These are phyloP conservation scores for Cottus gobio DNA, from an alignment of 2,113 vertebrate species.

Conservation along the genomic window DNA sequence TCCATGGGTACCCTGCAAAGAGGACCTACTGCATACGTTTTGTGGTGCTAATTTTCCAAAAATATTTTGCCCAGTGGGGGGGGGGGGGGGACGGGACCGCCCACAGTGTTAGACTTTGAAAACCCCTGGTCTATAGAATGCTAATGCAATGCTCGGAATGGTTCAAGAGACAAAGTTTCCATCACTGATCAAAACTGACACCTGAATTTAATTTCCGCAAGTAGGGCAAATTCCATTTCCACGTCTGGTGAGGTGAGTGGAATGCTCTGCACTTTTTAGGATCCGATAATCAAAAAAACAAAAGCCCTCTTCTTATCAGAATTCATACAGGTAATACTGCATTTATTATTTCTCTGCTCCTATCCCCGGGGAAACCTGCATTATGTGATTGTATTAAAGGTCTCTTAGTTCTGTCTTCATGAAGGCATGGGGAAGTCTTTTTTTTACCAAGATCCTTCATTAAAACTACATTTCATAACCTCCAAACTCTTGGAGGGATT, in stretches of 20 bases:
- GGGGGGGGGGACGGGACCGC: too few species aligned
- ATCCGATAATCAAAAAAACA: background rate
- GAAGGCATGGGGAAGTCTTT: constrained; percentile 55
- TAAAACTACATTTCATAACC: constrained; percentile 54
- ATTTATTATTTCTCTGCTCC: constrained; percentile 1
- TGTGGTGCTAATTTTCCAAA: background rate
- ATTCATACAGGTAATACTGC: constrained; percentile 16
- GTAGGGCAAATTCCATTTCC: constrained; percentile 30
- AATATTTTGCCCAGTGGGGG: background rate
- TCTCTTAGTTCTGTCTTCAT: constrained; percentile 41
- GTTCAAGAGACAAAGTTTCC: constrained; percentile 2
- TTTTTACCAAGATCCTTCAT: constrained; percentile 47
- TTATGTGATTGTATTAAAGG: constrained; percentile 44
- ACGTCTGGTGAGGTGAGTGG: constrained; percentile 19
- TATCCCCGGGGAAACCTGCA: background rate
- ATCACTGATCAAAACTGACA: constrained; percentile 44
- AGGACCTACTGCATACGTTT: background rate
- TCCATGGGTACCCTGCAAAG: background rate
- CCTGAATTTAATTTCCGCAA: constrained; percentile 35
- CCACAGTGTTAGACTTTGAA: background rate
- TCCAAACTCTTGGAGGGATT: constrained; percentile 61
- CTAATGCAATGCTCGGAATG: background rate
- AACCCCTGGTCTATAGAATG: background rate
- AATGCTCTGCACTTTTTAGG: background rate
- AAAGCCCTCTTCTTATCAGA: background rate